phyloP scores from a whole-genome alignment of 2,888 invertebrate species.

The Bimastos eiseni region DNA sequence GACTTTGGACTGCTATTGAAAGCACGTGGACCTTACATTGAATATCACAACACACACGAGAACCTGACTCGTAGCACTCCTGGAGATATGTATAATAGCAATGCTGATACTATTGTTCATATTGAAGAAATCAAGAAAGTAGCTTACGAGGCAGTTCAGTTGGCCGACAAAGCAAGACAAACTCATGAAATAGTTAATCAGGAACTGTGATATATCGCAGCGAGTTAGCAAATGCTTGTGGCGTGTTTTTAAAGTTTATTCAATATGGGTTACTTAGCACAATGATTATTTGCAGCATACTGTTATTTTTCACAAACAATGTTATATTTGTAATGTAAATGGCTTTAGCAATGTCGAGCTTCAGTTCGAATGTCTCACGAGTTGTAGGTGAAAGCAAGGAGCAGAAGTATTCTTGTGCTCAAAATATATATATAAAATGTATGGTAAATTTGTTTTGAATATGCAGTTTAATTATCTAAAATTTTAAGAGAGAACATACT shows the following conservation, averaged over 20 bases:
- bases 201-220: neutral
- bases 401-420: neutral
- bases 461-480: neutral
- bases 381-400: neutral
- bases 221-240: neutral
- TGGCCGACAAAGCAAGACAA: neutral
- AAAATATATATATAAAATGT: too few species aligned
- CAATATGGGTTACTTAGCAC: neutral
- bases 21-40: slow-evolving; percentile 43
- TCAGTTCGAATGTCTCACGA: neutral
- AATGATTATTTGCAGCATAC: neutral
- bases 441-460: neutral
- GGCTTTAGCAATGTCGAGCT: neutral
- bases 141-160: slow-evolving; percentile 37
- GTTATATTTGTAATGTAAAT: neutral
- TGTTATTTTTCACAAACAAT: neutral
- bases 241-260: neutral
- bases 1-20: slow-evolving; percentile 39
- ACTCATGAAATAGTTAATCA: neutral
- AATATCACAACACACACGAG: slow-evolving; percentile 46
- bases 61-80: slow-evolving; percentile 15
- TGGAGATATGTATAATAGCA: slow-evolving; percentile 33
- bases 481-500: neutral
- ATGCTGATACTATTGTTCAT: slow-evolving; percentile 43
- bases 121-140: slow-evolving; percentile 41